Percentiles rank a stretch among this genome's conserved stretches.
Conservation (phyloP, 2,113 vertebrate species). For the Hypanus sabinus region DNA sequence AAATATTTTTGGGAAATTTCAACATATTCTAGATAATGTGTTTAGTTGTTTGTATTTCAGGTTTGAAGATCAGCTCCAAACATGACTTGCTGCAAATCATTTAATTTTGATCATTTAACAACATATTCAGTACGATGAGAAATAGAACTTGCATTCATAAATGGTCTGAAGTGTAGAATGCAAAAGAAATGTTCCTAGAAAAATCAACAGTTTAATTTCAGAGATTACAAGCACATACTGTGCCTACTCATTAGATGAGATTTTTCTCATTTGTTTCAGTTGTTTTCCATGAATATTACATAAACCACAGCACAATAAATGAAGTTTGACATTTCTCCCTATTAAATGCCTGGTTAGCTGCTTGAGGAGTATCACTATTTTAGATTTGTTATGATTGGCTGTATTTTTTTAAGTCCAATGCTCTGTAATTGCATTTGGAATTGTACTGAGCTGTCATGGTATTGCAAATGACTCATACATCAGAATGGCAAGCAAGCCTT, state of each 20-base stretch:
- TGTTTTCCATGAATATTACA: not conserved
- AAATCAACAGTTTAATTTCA: not conserved
- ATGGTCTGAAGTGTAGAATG: not conserved
- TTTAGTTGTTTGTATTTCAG: not conserved
- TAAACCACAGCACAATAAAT: not conserved
- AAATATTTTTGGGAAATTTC: no score
- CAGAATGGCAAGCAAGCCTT: not conserved
- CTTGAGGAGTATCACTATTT: not conserved
- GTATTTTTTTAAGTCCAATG: not conserved
- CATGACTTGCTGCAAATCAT: not conserved
- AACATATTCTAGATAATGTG: no score
- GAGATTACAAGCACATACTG: not conserved
- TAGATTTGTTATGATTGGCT: not conserved
- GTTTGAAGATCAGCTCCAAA: not conserved
- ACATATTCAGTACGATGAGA: not conserved
- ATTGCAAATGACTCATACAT: not conserved
- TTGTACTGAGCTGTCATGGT: constrained; percentile 1
- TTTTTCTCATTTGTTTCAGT: not conserved
- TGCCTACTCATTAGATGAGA: not conserved
- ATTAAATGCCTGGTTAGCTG: not conserved
- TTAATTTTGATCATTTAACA: not conserved
- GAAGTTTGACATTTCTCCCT: not conserved
- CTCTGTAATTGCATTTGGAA: not conserved
- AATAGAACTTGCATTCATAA: not conserved
- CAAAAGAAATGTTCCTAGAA: not conserved